Conservation (phyloP, 2,888 invertebrate species). For the Andrena haemorrhoa region DNA sequence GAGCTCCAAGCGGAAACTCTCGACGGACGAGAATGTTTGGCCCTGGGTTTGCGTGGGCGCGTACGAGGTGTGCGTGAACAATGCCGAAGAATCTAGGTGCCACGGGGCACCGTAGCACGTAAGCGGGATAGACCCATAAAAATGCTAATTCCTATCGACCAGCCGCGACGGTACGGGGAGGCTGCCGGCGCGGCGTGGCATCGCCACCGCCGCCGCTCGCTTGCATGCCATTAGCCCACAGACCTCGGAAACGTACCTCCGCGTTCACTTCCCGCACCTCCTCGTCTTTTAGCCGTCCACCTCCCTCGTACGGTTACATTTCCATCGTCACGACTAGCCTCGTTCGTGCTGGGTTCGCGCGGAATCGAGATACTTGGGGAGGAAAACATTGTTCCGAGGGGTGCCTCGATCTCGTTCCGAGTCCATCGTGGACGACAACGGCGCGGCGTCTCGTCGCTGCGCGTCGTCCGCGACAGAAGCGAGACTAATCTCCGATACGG, state of each 20-base stretch:
- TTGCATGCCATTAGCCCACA: constrained; percentile 85
- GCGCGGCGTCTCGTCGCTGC: no score
- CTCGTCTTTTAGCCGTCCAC: background rate
- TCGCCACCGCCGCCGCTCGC: constrained; percentile 75
- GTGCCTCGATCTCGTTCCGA: constrained; percentile 1
- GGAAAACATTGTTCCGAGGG: constrained; percentile 19
- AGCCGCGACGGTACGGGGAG: constrained; percentile 67
- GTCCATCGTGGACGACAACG: background rate
- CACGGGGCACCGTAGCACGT: constrained; percentile 81
- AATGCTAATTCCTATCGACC: constrained; percentile 85
- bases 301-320: background rate
- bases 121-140: constrained; percentile 85
- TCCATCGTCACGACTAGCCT: background rate
- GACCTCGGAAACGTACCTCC: constrained; percentile 80
- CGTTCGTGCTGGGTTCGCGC: background rate
- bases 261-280: background rate
- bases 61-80: constrained; percentile 75
- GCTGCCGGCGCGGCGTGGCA: constrained; percentile 55
- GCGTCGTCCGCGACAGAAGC: constrained; percentile 79
- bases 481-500: constrained; percentile 84
- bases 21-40: constrained; percentile 38
- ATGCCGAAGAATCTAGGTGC: constrained; percentile 81
- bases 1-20: constrained; percentile 43
- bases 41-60: constrained; percentile 41
- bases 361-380: background rate